phyloP scores from a whole-genome alignment of 1,140 invertebrate species.

The Papilio helenus region DNA sequence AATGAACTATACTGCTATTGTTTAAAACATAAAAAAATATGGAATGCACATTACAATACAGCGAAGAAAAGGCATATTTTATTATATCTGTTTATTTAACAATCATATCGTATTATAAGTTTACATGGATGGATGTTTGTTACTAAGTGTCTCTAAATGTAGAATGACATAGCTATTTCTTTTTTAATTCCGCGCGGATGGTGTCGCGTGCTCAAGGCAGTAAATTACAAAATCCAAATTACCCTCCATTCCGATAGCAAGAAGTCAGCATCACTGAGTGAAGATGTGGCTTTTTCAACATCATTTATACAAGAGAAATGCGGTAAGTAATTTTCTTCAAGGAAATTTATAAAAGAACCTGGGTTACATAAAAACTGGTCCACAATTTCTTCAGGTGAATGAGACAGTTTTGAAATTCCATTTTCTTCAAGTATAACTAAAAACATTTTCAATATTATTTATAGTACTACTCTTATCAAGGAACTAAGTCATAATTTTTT shows the following conservation, averaged over 20 bases:
- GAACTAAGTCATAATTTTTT: neutral
- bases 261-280: constrained; percentile 85
- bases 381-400: constrained; percentile 86
- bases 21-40: neutral
- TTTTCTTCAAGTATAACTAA: constrained; percentile 46
- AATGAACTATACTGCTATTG: no score
- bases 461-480: neutral
- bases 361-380: constrained; percentile 86
- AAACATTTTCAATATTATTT: constrained; percentile 29
- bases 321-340: constrained; percentile 89
- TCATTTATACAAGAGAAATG: constrained; percentile 86
- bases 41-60: neutral
- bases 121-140: no score
- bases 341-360: constrained; percentile 85
- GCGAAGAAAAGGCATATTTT: no score
- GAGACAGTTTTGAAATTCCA: constrained; percentile 79
- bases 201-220: constrained; percentile 10
- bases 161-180: no score
- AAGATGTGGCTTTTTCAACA: constrained; percentile 82
- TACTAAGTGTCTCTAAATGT: no score
- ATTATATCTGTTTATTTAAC: no score
- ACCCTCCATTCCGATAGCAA: constrained; percentile 87
- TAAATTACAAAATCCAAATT: constrained; percentile 41
- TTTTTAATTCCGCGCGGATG: no score
- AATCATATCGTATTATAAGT: neutral